Evolutionary conservation across 2,888 invertebrate genomes (phyloP).

Genomic region (Doris montereyensis): DNA sequence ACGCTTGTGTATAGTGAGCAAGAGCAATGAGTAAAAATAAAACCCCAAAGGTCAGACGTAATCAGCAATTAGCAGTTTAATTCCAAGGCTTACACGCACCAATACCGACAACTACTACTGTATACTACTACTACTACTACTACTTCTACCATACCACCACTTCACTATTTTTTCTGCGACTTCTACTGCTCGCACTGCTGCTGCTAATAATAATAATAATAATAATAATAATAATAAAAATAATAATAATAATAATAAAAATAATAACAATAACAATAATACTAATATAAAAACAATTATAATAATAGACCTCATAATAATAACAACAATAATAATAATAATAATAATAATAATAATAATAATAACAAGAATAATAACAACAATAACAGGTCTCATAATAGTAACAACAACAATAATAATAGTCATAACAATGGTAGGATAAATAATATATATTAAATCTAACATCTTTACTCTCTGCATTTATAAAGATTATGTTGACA

Average conservation of each 20-base stretch:
- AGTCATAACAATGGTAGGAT: too few relatives aligned
- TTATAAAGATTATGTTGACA: too few relatives aligned
- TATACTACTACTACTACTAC: neutral
- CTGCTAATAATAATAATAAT: constrained; percentile 9
- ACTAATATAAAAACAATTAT: neutral
- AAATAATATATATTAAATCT: too few relatives aligned
- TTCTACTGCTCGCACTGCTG: neutral
- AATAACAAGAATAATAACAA: neutral
- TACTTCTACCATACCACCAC: neutral
- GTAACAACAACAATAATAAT: too few relatives aligned
- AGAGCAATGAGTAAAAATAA: too few relatives aligned
- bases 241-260: neutral
- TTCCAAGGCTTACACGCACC: neutral
- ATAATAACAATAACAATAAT: neutral
- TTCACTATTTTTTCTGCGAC: neutral
- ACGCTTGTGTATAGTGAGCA: too few relatives aligned
- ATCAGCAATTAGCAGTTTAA: too few relatives aligned
- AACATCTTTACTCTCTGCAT: too few relatives aligned
- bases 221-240: neutral
- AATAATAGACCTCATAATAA: neutral
- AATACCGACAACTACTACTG: neutral
- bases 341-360: neutral
- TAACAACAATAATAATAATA: neutral
- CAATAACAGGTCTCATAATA: too few relatives aligned
- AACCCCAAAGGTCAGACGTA: too few relatives aligned